A percentile compares a stretch with the other conserved stretches of the same genome.
Conservation (phyloP, 2,113 vertebrate genomes). For the Tychaedon coryphoeus region DNA sequence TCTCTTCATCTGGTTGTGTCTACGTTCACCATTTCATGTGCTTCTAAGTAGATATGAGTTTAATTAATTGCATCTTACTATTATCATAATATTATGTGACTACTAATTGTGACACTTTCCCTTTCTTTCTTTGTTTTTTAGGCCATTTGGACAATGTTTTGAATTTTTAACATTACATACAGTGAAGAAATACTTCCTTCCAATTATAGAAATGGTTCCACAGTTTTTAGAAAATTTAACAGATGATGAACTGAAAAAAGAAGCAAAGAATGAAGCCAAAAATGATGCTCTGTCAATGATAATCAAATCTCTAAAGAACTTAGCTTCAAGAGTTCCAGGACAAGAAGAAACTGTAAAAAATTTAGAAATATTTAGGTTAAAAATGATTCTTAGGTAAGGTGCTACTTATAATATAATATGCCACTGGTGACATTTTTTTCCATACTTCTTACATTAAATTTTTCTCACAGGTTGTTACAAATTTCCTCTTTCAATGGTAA, state of each 20-base stretch:
- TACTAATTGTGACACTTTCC: background rate
- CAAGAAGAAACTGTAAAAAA: conserved; percentile 99
- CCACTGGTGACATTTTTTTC: background rate
- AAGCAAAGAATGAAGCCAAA: conserved; percentile 99
- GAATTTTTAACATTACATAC: conserved; percentile 99
- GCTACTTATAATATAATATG: background rate
- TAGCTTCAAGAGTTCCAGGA: conserved; percentile 97
- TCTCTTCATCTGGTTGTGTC: background rate
- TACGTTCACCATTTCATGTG: background rate
- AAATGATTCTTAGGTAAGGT: conserved; percentile 99
- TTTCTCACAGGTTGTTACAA: conserved; percentile 92
- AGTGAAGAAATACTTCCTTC: conserved; percentile 99
- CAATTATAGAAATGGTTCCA: conserved; percentile 99
- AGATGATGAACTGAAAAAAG: conserved; percentile 99
- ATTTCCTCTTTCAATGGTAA: conserved; percentile 99
- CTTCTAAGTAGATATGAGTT: background rate
- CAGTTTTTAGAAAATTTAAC: conserved; percentile 99
- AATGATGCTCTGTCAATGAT: conserved; percentile 99
- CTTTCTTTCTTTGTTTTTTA: conserved; percentile 60
- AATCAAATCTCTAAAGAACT: conserved; percentile 99
- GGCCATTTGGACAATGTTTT: conserved; percentile 99
- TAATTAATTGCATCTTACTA: background rate
- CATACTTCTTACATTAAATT: conserved; percentile 20
- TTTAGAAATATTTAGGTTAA: conserved; percentile 99
- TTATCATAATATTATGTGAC: background rate